Evolutionary conservation across 1,140 invertebrate species (phyloP).

Genomic region (Neodiprion virginianus): DNA sequence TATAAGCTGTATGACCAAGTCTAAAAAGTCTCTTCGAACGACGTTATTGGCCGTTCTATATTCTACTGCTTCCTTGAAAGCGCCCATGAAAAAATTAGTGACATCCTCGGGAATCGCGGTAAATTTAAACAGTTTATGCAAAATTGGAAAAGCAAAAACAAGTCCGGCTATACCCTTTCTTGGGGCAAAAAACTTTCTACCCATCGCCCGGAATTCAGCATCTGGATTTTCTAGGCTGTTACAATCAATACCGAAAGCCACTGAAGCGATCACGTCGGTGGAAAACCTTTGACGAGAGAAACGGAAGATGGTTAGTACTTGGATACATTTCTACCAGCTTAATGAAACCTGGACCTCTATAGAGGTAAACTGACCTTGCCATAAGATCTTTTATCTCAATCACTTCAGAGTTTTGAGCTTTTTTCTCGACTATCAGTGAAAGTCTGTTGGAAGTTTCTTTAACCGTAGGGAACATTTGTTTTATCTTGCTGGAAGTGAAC

Average conservation of each 20-base stretch:
- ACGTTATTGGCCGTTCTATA: slow-evolving; percentile 55
- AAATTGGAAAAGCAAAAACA: slow-evolving; percentile 15
- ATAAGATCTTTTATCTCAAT: slow-evolving; percentile 61
- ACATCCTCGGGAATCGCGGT: slow-evolving; percentile 30
- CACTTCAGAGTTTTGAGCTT: slow-evolving; percentile 30
- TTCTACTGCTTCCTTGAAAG: slow-evolving; percentile 62
- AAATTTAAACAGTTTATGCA: slow-evolving; percentile 24
- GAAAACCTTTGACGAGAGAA: slow-evolving; percentile 50
- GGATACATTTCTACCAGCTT: slow-evolving; percentile 27
- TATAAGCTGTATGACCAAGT: slow-evolving; percentile 42
- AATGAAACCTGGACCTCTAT: slow-evolving; percentile 34
- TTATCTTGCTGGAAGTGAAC: slow-evolving; percentile 67
- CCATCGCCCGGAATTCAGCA: slow-evolving; percentile 33
- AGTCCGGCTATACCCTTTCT: slow-evolving; percentile 39
- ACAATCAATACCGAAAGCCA: slow-evolving; percentile 65
- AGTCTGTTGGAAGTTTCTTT: slow-evolving; percentile 53
- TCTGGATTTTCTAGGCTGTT: slow-evolving; percentile 61
- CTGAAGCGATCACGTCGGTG: slow-evolving; percentile 66
- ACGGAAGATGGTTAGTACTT: slow-evolving; percentile 36
- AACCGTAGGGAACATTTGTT: slow-evolving; percentile 61
- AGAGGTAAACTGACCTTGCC: slow-evolving; percentile 38
- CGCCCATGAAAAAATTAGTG: slow-evolving; percentile 56
- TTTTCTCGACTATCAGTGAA: slow-evolving; percentile 31
- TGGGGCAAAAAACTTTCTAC: slow-evolving; percentile 37
- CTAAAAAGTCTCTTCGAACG: slow-evolving; percentile 54